Percentiles rank a stretch among this genome's conserved stretches.
phyloP scores from a whole-genome alignment of 1,140 invertebrate genomes.

The Diabrotica undecimpunctata region DNA sequence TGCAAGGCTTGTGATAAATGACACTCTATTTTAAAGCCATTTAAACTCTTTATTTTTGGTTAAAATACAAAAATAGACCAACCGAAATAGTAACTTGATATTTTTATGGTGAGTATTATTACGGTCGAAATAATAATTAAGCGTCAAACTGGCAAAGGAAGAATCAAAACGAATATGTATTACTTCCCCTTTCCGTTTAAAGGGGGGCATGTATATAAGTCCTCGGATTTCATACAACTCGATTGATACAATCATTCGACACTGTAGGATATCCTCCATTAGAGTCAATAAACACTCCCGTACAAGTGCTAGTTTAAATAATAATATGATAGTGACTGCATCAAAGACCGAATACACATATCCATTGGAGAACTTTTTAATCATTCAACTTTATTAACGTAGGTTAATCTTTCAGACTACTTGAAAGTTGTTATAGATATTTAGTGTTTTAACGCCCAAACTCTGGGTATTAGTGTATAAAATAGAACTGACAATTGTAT shows the following conservation, averaged over 20 bases:
- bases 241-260: slow-evolving; percentile 17
- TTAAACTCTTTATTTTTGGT: too few species aligned
- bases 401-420: slow-evolving; percentile 5
- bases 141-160: slow-evolving; percentile 14
- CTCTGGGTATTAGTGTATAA: neutral
- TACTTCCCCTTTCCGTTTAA: slow-evolving; percentile 18
- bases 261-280: slow-evolving; percentile 17
- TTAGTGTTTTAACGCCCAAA: slow-evolving; percentile 5
- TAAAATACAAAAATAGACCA: too few species aligned
- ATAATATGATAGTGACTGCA: slow-evolving; percentile 18
- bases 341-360: slow-evolving; percentile 4
- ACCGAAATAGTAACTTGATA: too few species aligned
- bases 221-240: slow-evolving; percentile 12
- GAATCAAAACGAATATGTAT: slow-evolving; percentile 18
- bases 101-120: too few species aligned
- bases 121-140: neutral
- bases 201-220: slow-evolving; percentile 16
- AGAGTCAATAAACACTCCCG: slow-evolving; percentile 19
- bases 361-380: neutral
- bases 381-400: slow-evolving; percentile 3
- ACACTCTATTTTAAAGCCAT: too few species aligned
- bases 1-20: too few species aligned
- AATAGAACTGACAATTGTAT: neutral
- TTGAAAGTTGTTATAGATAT: slow-evolving; percentile 7
- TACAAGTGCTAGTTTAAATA: slow-evolving; percentile 10